Evolutionary conservation across 2,113 vertebrate genomes (phyloP).

Genomic region (Limanda limanda): DNA sequence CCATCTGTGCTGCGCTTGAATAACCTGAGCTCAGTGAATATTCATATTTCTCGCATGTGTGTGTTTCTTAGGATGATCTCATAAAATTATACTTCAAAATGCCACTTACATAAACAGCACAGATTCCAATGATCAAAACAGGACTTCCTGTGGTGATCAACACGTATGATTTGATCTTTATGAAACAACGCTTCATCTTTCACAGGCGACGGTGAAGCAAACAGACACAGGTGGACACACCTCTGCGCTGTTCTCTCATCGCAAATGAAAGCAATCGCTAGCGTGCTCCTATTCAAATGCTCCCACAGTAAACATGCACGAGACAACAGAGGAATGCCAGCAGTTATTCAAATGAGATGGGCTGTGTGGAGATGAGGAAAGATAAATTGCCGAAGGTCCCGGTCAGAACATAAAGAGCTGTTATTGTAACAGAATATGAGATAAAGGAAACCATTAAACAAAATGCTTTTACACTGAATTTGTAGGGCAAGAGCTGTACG

Average conservation of each 20-base stretch:
- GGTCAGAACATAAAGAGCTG: not conserved
- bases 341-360: slow-evolving; percentile 30
- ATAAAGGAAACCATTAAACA: not conserved
- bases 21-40: slow-evolving; percentile 53
- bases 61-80: not conserved
- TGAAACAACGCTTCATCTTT: not conserved
- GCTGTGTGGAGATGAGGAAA: not conserved
- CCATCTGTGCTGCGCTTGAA: slow-evolving; percentile 56
- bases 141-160: not conserved
- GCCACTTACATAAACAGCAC: not conserved
- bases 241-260: not conserved
- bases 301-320: not conserved
- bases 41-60: slow-evolving; percentile 5
- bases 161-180: not conserved
- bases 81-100: not conserved
- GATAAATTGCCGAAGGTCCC: slow-evolving; percentile 11
- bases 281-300: slow-evolving; percentile 18
- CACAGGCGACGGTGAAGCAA: too few species aligned
- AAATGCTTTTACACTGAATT: not conserved
- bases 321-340: slow-evolving; percentile 13
- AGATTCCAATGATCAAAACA: not conserved
- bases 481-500: not conserved
- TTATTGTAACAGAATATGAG: not conserved
- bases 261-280: not conserved
- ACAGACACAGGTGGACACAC: slow-evolving; percentile 5